A percentile compares a stretch with the other conserved stretches of the same genome.
These are phyloP conservation scores for Pachyuromys duprasi DNA, from an alignment of 2,797 vertebrate species.

Conservation along the genomic window DNA sequence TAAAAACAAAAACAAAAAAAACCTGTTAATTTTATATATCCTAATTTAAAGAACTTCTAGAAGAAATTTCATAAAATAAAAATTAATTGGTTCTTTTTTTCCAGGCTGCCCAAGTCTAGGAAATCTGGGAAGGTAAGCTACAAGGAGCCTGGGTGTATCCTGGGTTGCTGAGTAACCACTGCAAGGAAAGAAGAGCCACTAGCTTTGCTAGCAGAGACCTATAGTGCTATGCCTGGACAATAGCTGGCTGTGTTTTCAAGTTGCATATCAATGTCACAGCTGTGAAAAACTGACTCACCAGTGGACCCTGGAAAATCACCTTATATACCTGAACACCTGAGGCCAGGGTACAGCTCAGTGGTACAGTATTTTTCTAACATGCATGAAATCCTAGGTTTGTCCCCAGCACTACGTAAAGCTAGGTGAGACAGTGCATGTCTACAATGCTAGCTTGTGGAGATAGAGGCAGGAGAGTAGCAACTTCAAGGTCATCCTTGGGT, in stretches of 20 bases:
- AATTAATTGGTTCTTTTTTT: neutral
- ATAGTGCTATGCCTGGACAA: neutral
- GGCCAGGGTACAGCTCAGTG: neutral
- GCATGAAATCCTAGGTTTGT: neutral
- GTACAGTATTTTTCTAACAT: neutral
- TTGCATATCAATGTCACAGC: fast-evolving
- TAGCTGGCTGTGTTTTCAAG: neutral
- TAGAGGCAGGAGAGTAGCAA: neutral
- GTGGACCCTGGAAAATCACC: neutral
- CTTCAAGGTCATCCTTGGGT: neutral
- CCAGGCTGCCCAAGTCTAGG: neutral
- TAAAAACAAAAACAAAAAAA: neutral
- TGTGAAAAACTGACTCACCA: neutral
- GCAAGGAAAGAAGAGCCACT: neutral
- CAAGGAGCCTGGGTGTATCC: fast-evolving
- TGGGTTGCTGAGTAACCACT: too few species aligned
- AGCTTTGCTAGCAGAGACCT: neutral
- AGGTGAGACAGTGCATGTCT: neutral
- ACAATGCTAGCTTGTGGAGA: neutral
- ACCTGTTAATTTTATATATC: neutral
- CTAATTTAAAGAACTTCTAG: neutral
- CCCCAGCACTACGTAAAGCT: neutral
- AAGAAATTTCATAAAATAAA: neutral
- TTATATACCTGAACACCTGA: neutral
- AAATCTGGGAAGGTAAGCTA: neutral